Base-by-base conservation (phyloP, 1,140 invertebrate genomes). In the Papilio polyxenes region DNA sequence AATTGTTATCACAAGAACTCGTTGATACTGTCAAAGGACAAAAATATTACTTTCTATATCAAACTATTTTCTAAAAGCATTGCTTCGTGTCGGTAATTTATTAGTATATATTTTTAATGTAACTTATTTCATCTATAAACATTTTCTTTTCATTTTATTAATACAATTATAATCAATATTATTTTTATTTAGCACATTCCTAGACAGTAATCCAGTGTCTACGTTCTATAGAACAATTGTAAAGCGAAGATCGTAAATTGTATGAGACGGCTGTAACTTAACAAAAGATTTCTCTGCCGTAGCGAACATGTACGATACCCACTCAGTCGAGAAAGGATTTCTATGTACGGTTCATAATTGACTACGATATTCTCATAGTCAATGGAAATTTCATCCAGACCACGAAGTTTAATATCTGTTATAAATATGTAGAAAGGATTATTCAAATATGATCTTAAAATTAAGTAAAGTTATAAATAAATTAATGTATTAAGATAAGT, bases 311-410 rank as follows among this genome's bases (percentile, higher is more conserved):
- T 72, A 72, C 65, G 10, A 15, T 40, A 40, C 11, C 23, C 65
- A 72, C 65, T 72, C 65, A 72, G 10, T 17, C 31, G 65, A 72
- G 65, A 72, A 37, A 72, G 65, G 65, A 72, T 72, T 72, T 72
- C 65, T 72, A 72, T 72, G 65, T 72, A 72, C 65, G 31, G 13
- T 15, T 72, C 65, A 72, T 72, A 72, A 72, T 72, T 72, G 65
- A 72, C 65, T 72, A 72, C 31, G 31, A 72, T 72, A 72, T 72
- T 72, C 62, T 69, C n/a, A n/a, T 3, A 69, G 62, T 37, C 65
- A 37, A 72, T 72, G 31, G 65, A 65, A 65, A 65, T 65, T 65
- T 65, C 65, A 72, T 7, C 11, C 65, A 72, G 31, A 15, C 31
- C 11, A 37, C 62, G 62, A 65, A 62, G 17, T 23, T 65, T 65